Evolutionary conservation across 2,888 invertebrate genomes (phyloP), one percentile per base, ranked within the genome.

Genomic region (Cataglyphis albicans): DNA sequence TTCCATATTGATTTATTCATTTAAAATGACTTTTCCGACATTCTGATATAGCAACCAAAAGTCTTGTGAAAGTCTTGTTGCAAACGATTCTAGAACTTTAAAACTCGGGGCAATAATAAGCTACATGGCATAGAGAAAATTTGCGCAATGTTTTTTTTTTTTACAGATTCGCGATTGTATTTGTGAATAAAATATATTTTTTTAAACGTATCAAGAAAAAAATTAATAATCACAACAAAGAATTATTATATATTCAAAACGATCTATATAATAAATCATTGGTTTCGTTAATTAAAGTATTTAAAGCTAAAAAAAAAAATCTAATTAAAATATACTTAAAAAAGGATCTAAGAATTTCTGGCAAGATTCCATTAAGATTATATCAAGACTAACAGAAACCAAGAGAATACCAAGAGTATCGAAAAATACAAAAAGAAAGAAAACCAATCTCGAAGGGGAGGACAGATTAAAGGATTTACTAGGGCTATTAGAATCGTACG

Each of bases 1-100:
- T 76, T 76, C 15, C 76, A 67, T 76, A 76, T 67, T 76, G 76
- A 76, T 76, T 76, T 76, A 76, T 76, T 76, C 67, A 76, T 76
- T 76, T 67, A 57, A 65, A 65, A 76, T 67, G 41, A 57, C 41
- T 76, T 76, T 55, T 52, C 12, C 25, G n/a, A 55, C 38, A 38
- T 57, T 67, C n/a, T 67, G 67, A 65, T 55, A n/a, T 57, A 29
- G 55, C 55, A 38, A 29, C 18, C 52, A n/a, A 29, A 38, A 29
- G 38, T 76, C 29, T 6, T n/a, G 55, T 41, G 38, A n/a, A 65
- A 55, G 12, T 55, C 25, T 52, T 52, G 7, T 52, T 52, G 52
- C 52, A n/a, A 55, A n/a, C 41, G 63, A 61, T 74, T n/a, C 63
- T 15, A n/a, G 55, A 76, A 76, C 57, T 67, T 76, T 41, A 29